Percentiles rank a stretch among this genome's conserved stretches.
Evolutionary conservation across 2,888 invertebrate genomes (phyloP).

Genomic region (Caenorhabditis becei): DNA sequence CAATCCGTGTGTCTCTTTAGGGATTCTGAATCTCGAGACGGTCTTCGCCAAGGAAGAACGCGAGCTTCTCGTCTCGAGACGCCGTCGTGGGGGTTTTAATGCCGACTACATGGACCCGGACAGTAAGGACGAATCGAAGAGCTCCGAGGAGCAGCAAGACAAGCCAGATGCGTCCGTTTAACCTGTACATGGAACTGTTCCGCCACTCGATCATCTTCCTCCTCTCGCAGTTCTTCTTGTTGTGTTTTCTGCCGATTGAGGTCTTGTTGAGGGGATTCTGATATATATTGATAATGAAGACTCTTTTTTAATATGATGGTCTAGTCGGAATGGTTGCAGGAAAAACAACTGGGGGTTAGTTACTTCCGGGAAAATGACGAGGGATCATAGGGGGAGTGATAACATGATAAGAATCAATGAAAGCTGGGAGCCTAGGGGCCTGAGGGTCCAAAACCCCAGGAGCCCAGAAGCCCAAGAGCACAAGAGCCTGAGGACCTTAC

Average conservation of each 20-base stretch:
- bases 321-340: too few species aligned
- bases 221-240: not conserved
- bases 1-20: slow-evolving; percentile 22
- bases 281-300: slow-evolving; percentile 1
- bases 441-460: too few species aligned
- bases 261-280: slow-evolving; percentile 1
- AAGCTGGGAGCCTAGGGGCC: too few species aligned
- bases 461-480: too few species aligned
- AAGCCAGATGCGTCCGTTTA: not conserved
- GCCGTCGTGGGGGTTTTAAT: slow-evolving; percentile 63
- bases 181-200: not conserved
- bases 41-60: slow-evolving; percentile 66
- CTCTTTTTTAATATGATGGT: too few species aligned
- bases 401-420: too few species aligned
- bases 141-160: slow-evolving; percentile 16
- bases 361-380: not conserved
- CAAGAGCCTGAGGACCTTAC: too few species aligned
- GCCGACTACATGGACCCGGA: slow-evolving; percentile 67
- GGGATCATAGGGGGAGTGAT: too few species aligned
- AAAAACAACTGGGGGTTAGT: not conserved
- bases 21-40: slow-evolving; percentile 66
- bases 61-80: slow-evolving; percentile 60
- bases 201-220: not conserved
- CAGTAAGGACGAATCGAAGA: not conserved
- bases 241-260: not conserved